These are phyloP conservation scores for Sus cebifrons DNA, from an alignment of 2,797 vertebrate species.

Conservation along the genomic window DNA sequence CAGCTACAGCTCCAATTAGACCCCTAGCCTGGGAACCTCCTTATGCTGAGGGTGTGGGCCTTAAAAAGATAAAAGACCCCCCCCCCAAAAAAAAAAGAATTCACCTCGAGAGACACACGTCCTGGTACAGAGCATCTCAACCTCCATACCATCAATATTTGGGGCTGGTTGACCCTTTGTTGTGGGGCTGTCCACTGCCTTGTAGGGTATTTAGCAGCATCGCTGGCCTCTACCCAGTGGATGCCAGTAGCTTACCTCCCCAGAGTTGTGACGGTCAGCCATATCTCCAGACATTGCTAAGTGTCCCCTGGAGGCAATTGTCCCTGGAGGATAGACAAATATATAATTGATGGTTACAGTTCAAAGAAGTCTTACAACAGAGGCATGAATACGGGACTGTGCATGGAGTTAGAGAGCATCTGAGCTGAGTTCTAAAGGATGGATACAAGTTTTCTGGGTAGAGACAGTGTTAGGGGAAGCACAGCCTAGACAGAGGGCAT, in stretches of 20 bases:
- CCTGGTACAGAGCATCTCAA: background rate
- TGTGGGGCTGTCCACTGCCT: background rate
- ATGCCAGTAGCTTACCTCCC: background rate
- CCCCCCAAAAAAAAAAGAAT: background rate
- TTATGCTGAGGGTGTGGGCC: no score
- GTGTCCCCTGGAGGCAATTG: background rate
- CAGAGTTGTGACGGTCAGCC: background rate
- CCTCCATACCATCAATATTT: background rate
- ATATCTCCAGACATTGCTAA: background rate
- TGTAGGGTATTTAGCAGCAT: background rate
- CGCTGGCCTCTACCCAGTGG: background rate
- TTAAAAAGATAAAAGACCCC: background rate
- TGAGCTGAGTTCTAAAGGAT: conserved; percentile 33
- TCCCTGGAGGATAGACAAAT: background rate
- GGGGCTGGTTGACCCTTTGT: background rate
- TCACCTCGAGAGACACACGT: background rate
- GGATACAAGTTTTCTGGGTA: background rate
- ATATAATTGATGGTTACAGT: background rate
- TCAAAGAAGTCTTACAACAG: background rate
- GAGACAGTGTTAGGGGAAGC: background rate
- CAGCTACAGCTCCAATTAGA: no score
- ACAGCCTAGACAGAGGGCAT: background rate
- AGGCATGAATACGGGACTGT: background rate
- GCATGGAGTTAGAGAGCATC: no score
- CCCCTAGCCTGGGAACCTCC: no score